Evolutionary conservation across 2,113 vertebrate species (phyloP).

Genomic region (Nothoprocta perdicaria): DNA sequence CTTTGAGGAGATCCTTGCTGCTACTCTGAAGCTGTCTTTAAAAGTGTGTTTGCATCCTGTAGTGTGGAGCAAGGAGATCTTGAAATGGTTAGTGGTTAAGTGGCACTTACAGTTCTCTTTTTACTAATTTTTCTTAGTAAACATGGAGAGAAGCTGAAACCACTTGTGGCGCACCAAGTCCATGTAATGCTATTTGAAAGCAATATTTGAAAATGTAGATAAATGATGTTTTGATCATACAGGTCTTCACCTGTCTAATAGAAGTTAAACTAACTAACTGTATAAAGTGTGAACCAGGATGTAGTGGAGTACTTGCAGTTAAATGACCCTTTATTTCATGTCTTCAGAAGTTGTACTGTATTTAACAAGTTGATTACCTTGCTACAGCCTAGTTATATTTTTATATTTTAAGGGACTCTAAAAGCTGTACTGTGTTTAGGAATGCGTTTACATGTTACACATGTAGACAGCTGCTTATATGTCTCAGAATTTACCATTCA

Average conservation of each 20-base stretch:
- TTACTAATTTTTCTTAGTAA: background rate
- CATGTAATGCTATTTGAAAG: background rate
- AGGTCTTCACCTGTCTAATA: background rate
- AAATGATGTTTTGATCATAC: background rate
- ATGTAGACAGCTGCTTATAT: fast-evolving
- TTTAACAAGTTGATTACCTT: background rate
- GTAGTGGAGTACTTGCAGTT: background rate
- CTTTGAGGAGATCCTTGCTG: background rate
- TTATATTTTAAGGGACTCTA: background rate
- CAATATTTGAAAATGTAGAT: background rate
- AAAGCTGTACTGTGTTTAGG: background rate
- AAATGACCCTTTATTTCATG: background rate
- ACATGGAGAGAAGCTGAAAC: background rate
- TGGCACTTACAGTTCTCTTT: background rate
- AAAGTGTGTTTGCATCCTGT: fast-evolving
- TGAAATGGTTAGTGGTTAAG: background rate
- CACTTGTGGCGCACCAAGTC: background rate
- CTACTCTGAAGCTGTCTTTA: background rate
- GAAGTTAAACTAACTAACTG: background rate
- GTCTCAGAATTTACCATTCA: background rate
- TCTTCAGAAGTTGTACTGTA: background rate
- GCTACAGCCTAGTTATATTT: background rate
- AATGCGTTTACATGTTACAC: background rate
- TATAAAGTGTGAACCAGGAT: background rate
- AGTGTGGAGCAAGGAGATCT: background rate